Conservation (phyloP, 2,113 vertebrate species). For the Etia nguti region DNA sequence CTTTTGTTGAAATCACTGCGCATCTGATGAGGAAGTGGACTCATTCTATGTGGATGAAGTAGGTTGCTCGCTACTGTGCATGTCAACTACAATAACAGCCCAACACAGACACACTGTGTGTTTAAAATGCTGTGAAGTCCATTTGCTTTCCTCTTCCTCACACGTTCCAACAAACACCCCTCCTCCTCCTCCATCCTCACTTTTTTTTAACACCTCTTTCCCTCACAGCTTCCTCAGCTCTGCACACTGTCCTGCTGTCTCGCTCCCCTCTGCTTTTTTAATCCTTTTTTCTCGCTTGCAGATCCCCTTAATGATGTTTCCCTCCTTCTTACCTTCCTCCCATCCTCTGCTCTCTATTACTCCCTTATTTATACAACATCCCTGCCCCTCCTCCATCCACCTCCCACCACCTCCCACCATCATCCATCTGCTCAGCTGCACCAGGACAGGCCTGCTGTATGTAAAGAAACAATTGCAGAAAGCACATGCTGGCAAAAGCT, state of each 20-base stretch:
- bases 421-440: slow-evolving; percentile 43
- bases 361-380: not conserved
- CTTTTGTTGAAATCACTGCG: not conserved
- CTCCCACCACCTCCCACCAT: not conserved
- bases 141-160: not conserved
- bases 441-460: not conserved
- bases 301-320: not conserved
- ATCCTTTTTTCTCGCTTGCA: not conserved
- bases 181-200: not conserved
- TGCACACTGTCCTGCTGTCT: not conserved
- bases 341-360: not conserved
- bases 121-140: not conserved
- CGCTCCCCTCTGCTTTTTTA: not conserved
- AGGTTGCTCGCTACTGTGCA: not conserved
- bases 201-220: not conserved
- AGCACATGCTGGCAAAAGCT: not conserved
- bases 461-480: not conserved
- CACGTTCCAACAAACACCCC: not conserved
- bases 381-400: slow-evolving; percentile 2
- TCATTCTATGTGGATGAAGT: not conserved
- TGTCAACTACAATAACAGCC: not conserved
- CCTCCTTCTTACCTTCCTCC: not conserved
- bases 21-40: not conserved
- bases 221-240: not conserved
- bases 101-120: not conserved